Evolutionary conservation across 1,140 invertebrate species (phyloP).

Genomic region (Drosophila quadrilineata): DNA sequence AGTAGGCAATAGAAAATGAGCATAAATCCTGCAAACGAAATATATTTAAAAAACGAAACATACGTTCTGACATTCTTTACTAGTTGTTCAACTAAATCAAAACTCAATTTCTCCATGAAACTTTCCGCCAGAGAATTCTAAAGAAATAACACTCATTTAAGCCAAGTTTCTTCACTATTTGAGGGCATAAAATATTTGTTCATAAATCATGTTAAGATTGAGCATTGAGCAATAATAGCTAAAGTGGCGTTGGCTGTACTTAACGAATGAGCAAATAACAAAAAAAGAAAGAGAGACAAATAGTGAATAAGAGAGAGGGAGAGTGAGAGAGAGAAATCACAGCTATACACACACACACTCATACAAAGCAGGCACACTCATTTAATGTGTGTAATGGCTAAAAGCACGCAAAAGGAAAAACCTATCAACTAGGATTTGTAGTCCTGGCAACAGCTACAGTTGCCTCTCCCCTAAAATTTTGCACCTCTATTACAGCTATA

Average conservation of each 20-base stretch:
- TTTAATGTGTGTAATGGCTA: constrained; percentile 15
- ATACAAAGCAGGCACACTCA: not conserved
- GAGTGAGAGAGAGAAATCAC: too few relatives aligned
- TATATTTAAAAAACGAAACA: too few relatives aligned
- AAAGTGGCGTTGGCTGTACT: constrained; percentile 15
- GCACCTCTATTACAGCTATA: too few relatives aligned
- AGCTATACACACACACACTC: not conserved
- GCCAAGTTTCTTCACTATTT: too few relatives aligned
- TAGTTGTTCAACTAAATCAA: too few relatives aligned
- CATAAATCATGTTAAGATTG: constrained; percentile 22
- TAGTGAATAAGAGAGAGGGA: too few relatives aligned
- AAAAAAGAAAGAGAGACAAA: too few relatives aligned
- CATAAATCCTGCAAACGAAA: constrained; percentile 10
- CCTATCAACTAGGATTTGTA: constrained; percentile 72
- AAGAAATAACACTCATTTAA: not conserved
- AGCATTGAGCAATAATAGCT: constrained; percentile 8
- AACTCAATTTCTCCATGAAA: too few relatives aligned
- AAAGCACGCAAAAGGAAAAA: constrained; percentile 33
- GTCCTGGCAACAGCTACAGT: constrained; percentile 42
- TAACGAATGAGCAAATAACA: not conserved
- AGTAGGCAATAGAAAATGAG: constrained; percentile 59
- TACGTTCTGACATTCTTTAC: too few relatives aligned
- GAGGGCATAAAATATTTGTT: constrained; percentile 1
- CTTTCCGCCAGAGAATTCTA: not conserved
- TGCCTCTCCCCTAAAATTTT: not conserved